Conservation (phyloP, 1,140 invertebrate genomes). For the Lepidurus packardi region DNA sequence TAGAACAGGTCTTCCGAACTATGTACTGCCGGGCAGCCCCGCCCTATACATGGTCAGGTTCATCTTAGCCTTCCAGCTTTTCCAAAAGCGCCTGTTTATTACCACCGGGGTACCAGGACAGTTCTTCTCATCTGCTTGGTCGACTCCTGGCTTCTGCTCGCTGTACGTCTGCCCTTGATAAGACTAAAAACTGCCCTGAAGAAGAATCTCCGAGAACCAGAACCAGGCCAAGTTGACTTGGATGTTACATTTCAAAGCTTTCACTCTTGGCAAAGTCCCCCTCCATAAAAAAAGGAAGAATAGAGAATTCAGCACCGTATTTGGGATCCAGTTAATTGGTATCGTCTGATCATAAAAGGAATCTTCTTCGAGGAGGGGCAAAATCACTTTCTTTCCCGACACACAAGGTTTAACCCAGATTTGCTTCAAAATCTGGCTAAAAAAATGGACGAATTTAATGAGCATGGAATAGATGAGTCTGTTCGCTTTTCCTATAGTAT, state of each 20-base stretch:
- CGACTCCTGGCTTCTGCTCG: not conserved
- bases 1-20: slow-evolving; percentile 10
- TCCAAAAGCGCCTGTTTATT: not conserved
- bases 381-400: not conserved
- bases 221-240: not conserved
- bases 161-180: not conserved
- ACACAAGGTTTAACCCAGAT: not conserved
- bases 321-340: too few species aligned
- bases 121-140: not conserved
- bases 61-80: slow-evolving; percentile 14
- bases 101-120: not conserved
- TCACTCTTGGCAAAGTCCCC: slow-evolving; percentile 17
- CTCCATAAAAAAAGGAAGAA: not conserved
- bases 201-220: not conserved
- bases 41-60: slow-evolving; percentile 16
- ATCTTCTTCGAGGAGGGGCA: not conserved
- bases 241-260: not conserved
- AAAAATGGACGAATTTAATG: too few species aligned
- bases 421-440: too few species aligned
- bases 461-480: too few species aligned
- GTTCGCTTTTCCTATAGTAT: too few species aligned
- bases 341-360: too few species aligned
- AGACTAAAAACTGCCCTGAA: not conserved
- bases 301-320: too few species aligned
- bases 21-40: not conserved